Evolutionary conservation across 1,140 invertebrate genomes (phyloP).

Genomic region (Paraescarpia echinospica): DNA sequence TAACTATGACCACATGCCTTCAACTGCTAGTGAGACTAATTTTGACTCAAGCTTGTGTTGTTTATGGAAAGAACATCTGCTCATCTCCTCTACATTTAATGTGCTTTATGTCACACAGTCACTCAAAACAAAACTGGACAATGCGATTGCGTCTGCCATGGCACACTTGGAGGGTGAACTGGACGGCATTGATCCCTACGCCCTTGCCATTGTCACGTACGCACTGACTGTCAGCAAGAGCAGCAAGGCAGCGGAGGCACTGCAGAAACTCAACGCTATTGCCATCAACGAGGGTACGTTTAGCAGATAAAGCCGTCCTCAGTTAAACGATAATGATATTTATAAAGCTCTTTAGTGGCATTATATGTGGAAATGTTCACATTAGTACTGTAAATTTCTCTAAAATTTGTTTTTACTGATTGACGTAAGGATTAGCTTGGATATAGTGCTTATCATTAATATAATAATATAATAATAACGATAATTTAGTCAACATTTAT

Average conservation of each 20-base stretch:
- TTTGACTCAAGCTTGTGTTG: too few species aligned
- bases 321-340: too few species aligned
- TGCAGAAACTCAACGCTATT: constrained; percentile 68
- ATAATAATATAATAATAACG: neutral
- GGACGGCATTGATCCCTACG: constrained; percentile 67
- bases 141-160: neutral
- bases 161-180: neutral
- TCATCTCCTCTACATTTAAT: neutral
- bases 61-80: too few species aligned
- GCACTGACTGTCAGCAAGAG: constrained; percentile 76
- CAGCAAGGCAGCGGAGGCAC: constrained; percentile 67
- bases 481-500: neutral
- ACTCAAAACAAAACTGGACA: neutral
- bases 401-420: neutral
- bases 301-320: neutral
- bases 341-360: too few species aligned
- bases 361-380: too few species aligned
- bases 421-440: neutral
- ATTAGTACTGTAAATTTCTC: neutral
- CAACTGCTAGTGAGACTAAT: too few species aligned
- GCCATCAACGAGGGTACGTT: constrained; percentile 57
- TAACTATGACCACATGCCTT: too few species aligned
- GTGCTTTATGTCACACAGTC: neutral
- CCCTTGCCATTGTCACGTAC: constrained; percentile 75
- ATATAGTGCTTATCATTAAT: neutral